Evolutionary conservation across 2,113 vertebrate species (phyloP), one percentile per base, ranked within the genome.

Genomic region (Pelusios castaneus): DNA sequence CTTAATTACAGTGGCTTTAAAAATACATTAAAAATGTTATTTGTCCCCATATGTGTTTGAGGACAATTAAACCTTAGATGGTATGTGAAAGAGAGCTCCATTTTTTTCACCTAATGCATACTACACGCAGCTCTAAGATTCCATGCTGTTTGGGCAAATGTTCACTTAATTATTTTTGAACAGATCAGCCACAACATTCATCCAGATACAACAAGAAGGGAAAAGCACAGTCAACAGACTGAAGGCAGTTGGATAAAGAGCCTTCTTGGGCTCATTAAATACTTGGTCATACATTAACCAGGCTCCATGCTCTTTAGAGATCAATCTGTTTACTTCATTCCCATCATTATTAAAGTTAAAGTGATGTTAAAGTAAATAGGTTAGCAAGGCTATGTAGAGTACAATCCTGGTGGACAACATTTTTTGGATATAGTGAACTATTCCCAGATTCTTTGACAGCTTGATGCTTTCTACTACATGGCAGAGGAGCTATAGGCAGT

Each of bases 281-380:
- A 88, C 54, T 3, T 58, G 92, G 91, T 95, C 95, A 94, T 93
- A 95, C 93, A 70, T 83, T 92, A 94, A 83, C 82, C 92, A 94
- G 95, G 89, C 95, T 93, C 84, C 94, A 79, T 0, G 1, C 80
- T 91, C 91, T 92, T 73, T 79, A 93, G 95, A 90, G 84, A 89
- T 60, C 93, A 80, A 88, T 8, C 86, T 95, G 94, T 95, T 92
- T 58, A 92, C 95, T 85, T 41, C 73, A 43, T 13, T 14, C 24
- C 91, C 95, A 94, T 80, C 17, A 16, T 56, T 92, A 58, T 93
- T 93, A 93, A 96, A 90, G 94, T 83, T 92, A 89, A 82, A 89
- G 93, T 90, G 89, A 94, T 91, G 95, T 95, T 95, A 80, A 95
- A 93, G 90, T 95, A 94, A 96, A 96, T 73, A 92, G 73, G 95